phyloP scores from a whole-genome alignment of 2,888 invertebrate genomes.

The Parnassius glacialis region DNA sequence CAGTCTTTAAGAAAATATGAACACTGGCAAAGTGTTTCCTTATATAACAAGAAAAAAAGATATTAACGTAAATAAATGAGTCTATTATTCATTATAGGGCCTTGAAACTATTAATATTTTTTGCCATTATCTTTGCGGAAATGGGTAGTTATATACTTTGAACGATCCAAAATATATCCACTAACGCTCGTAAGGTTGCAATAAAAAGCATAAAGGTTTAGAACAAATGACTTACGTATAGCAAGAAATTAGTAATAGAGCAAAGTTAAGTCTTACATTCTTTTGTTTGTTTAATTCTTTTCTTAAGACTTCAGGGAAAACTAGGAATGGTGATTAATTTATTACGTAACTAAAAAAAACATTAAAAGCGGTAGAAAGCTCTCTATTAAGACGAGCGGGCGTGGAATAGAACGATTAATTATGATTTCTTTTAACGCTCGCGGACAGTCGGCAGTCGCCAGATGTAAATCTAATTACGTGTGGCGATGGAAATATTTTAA shows the following conservation, averaged over 20 bases:
- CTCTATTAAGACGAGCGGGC: conserved; percentile 73
- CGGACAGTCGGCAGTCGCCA: conserved; percentile 47
- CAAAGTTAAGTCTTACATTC: conserved; percentile 57
- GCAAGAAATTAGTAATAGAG: conserved; percentile 29
- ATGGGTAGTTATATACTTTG: background rate
- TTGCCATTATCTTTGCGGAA: background rate
- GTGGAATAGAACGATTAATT: conserved; percentile 72
- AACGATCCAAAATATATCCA: conserved; percentile 22
- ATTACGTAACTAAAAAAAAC: conserved; percentile 74
- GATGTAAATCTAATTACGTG: conserved; percentile 36
- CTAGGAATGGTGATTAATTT: conserved; percentile 77
- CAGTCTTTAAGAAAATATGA: no score
- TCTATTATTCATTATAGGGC: no score
- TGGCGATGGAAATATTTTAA: conserved; percentile 29
- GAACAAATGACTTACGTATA: conserved; percentile 24
- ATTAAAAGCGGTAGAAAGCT: conserved; percentile 67
- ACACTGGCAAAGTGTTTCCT: no score
- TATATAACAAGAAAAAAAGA: no score
- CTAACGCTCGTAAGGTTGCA: conserved; percentile 33
- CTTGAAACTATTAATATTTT: no score
- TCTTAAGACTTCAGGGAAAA: conserved; percentile 39
- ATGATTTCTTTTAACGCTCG: conserved; percentile 74
- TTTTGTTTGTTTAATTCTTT: conserved; percentile 50
- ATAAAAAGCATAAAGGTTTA: conserved; percentile 20
- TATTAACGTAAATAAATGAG: no score